Evolutionary conservation across 2,888 invertebrate species (phyloP).

Genomic region (Melitaea athalia): DNA sequence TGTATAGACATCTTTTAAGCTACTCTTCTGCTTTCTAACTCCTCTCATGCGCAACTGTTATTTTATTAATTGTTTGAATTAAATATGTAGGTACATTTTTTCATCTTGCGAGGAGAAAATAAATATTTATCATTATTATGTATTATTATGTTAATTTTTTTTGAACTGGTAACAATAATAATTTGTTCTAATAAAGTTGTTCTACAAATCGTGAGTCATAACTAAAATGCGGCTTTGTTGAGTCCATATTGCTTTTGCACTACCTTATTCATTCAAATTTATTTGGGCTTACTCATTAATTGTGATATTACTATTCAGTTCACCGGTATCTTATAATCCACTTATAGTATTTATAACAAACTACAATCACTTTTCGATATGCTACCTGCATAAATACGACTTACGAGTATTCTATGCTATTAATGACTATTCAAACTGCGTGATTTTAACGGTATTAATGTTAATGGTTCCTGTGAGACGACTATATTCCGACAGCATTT

Average conservation of each 20-base stretch:
- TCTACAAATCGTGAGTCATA: not conserved
- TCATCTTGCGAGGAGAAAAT: too few species aligned
- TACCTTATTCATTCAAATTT: constrained; percentile 19
- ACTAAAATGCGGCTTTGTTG: constrained; percentile 3
- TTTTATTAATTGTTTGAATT: too few species aligned
- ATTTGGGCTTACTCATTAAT: constrained; percentile 29
- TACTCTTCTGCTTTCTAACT: too few species aligned
- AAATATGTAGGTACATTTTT: too few species aligned
- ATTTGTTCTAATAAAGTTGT: not conserved
- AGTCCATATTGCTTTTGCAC: constrained; percentile 5
- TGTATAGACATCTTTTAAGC: too few species aligned
- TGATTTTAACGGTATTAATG: too few species aligned
- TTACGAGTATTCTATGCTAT: too few species aligned
- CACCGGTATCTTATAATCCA: constrained; percentile 19
- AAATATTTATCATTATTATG: too few species aligned
- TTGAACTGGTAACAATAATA: not conserved
- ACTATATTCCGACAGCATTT: too few species aligned
- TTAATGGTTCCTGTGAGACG: too few species aligned
- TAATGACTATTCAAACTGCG: not conserved
- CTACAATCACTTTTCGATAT: constrained; percentile 17
- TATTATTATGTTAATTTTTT: too few species aligned
- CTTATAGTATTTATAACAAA: constrained; percentile 12
- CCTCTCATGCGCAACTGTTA: too few species aligned
- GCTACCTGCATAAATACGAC: not conserved
- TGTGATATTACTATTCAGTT: constrained; percentile 25